Base-by-base conservation (phyloP, 2,113 vertebrate species). In the Eidolon helvum region DNA sequence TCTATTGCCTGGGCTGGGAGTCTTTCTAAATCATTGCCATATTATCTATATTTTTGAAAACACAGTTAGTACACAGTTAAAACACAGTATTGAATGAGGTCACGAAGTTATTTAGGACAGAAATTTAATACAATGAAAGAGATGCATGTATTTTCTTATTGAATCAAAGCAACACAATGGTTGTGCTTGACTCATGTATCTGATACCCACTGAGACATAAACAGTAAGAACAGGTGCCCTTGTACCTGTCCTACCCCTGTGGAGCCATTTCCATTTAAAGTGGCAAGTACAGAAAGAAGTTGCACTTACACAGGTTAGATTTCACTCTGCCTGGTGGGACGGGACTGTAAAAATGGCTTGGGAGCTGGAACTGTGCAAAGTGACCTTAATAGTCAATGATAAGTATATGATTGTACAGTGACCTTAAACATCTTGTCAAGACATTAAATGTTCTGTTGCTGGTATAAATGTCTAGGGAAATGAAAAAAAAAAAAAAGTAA, bases 181-280 rank as follows among this genome's bases (percentile, higher is more conserved):
- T 50, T 50, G 50, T 50, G 11, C 45, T 45, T 45, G 10, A 45
- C 45, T 45, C 45, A 2, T 45, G 45, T 45, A 50, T 15, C 50
- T 50, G 50, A 50, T 50, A 50, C 50, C 4, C 50, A 14, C 33
- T 43, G 68, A 74, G 15, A 22, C 26, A 75, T n/a, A 38, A 87
- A n/a, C 4, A 28, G 6, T 21, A 28, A n/a, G 74, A 66, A 7
- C 35, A 30, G 38, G 33, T 6, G 10, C 11, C n/a, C 2, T 5
- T 40, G 12, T 2, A 3, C 18, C 21, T 57, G 22, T 57, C 5
- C 3, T 33, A 2, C 1, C 3, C 10, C 30, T 22, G 14, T 1
- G 6, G 4, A 59, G 18, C 72, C 38, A 59, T n/a, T 55, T 86
- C 4, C 33, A 38, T 43, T 78, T 40, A 57, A 45, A 61, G 45